Conservation (phyloP, 2,888 invertebrate species). For the Plebejus anna region DNA sequence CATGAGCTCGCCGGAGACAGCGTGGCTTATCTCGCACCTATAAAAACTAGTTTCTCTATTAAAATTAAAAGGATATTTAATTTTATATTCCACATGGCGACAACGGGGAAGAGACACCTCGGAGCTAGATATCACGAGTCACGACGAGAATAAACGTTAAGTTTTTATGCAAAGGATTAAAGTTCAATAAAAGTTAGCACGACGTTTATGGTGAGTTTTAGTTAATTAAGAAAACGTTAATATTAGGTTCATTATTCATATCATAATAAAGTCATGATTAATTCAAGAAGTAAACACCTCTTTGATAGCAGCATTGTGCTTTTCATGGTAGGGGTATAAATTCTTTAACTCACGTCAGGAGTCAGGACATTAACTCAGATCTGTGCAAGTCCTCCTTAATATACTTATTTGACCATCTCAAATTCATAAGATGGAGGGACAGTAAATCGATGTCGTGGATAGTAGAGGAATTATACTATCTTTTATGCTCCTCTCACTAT, state of each 20-base stretch:
- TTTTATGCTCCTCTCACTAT: too few species aligned
- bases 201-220: neutral
- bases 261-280: neutral
- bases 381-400: too few species aligned
- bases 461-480: too few species aligned
- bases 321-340: too few species aligned
- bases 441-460: too few species aligned
- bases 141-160: neutral
- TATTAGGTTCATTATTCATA: too few species aligned
- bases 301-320: too few species aligned
- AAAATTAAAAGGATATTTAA: slow-evolving; percentile 15
- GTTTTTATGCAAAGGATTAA: neutral
- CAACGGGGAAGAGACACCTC: neutral
- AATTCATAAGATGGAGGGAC: too few species aligned
- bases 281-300: too few species aligned
- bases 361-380: too few species aligned
- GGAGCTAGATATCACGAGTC: neutral
- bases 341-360: too few species aligned
- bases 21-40: slow-evolving; percentile 23
- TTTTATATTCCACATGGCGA: slow-evolving; percentile 19
- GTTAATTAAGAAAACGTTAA: neutral
- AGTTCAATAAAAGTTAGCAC: neutral
- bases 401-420: too few species aligned
- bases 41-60: slow-evolving; percentile 16
- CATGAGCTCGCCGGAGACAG: slow-evolving; percentile 27